phyloP scores from a whole-genome alignment of 2,113 vertebrate genomes.

The Corynorhinus townsendii region DNA sequence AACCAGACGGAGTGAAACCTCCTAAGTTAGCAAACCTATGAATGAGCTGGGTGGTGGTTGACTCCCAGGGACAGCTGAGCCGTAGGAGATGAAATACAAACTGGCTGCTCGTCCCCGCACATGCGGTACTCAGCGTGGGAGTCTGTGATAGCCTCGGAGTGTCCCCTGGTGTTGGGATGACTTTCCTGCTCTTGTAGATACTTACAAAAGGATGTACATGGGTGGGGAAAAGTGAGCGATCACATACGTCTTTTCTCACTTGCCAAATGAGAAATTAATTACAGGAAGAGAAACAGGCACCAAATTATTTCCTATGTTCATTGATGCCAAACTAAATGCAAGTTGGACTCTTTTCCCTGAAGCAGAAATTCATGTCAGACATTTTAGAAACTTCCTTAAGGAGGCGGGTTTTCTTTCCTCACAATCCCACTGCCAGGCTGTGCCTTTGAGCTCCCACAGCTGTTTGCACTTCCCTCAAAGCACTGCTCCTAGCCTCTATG shows the following conservation, averaged over 20 bases:
- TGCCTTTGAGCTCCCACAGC: neutral
- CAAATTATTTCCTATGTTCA: neutral
- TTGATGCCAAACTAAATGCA: neutral
- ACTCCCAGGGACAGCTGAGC: no score
- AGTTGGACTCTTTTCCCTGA: neutral
- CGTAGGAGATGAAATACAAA: neutral
- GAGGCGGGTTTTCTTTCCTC: neutral
- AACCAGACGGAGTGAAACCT: neutral
- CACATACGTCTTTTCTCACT: neutral
- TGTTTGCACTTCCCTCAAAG: neutral
- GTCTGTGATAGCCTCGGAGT: neutral
- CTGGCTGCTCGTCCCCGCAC: fast-evolving
- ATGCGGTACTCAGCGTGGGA: neutral
- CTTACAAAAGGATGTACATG: neutral
- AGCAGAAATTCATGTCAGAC: neutral
- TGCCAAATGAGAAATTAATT: neutral
- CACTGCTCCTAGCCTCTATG: neutral
- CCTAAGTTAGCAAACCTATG: neutral
- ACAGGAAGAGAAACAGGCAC: neutral
- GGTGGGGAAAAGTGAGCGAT: neutral
- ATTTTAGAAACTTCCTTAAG: neutral
- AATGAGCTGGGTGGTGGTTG: neutral
- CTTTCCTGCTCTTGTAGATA: neutral
- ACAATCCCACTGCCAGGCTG: fast-evolving
- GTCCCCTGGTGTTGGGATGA: neutral